A percentile compares a stretch with the other conserved stretches of the same genome.
Evolutionary conservation across 2,888 invertebrate species (phyloP).

Genomic region (Pyrochroa serraticornis): DNA sequence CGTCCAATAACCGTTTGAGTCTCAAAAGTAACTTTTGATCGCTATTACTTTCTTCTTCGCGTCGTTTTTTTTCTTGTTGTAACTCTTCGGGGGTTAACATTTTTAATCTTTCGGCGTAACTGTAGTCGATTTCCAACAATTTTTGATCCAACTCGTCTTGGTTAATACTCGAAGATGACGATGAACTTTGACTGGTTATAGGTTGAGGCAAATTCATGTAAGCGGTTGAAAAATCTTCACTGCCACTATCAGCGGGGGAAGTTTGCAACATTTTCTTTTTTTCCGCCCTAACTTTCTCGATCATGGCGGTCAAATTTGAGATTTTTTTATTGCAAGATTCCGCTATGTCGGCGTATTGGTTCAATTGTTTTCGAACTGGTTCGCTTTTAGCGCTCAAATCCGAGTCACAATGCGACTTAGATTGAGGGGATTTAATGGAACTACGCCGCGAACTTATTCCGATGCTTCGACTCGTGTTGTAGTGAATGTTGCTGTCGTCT

Average conservation of each 20-base stretch:
- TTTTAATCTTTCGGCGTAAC: constrained; percentile 45
- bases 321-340: constrained; percentile 64
- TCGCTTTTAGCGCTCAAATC: constrained; percentile 1
- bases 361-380: constrained; percentile 2
- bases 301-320: constrained; percentile 62
- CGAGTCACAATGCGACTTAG: neutral
- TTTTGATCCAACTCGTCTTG: constrained; percentile 10
- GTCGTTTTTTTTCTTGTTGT: constrained; percentile 4
- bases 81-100: constrained; percentile 31
- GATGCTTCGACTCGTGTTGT: constrained; percentile 24
- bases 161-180: too few relatives aligned
- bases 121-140: constrained; percentile 48
- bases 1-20: constrained; percentile 30
- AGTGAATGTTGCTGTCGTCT: constrained; percentile 23
- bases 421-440: neutral
- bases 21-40: constrained; percentile 35
- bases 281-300: constrained; percentile 65
- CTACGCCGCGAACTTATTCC: constrained; percentile 12
- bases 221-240: constrained; percentile 10
- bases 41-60: constrained; percentile 8
- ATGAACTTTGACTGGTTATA: too few relatives aligned
- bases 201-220: constrained; percentile 47
- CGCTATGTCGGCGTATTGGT: constrained; percentile 60
- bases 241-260: neutral
- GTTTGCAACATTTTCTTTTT: constrained; percentile 57